Conservation (phyloP, 2,113 vertebrate species). For the Anser cygnoides region DNA sequence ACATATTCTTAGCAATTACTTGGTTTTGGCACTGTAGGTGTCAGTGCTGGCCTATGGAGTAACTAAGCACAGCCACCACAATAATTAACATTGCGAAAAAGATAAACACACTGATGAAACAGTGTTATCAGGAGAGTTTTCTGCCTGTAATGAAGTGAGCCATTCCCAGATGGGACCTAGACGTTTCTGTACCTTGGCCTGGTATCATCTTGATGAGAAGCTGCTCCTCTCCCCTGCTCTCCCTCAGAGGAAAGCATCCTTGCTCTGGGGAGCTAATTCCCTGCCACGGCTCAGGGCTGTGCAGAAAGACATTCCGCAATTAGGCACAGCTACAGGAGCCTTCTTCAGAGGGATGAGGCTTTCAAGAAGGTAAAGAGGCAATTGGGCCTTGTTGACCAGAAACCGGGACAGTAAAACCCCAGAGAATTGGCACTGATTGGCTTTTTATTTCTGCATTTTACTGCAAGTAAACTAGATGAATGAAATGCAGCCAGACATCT, state of each 20-base stretch:
- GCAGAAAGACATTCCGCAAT: background rate
- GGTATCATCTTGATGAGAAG: background rate
- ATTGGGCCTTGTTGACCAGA: constrained; percentile 8
- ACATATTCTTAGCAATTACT: background rate
- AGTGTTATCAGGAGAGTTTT: background rate
- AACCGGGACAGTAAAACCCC: constrained; percentile 30
- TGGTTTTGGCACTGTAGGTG: background rate
- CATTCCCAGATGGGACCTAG: background rate
- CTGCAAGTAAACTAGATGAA: background rate
- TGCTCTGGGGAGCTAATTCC: background rate
- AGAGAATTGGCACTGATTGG: constrained; percentile 6
- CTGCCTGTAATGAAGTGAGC: background rate
- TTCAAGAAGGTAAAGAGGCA: background rate
- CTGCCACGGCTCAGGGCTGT: background rate
- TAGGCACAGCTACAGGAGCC: background rate
- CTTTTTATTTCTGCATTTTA: background rate
- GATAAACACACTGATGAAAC: background rate
- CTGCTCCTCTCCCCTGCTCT: background rate
- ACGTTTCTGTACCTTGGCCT: background rate
- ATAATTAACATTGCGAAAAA: background rate
- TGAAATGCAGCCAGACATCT: background rate
- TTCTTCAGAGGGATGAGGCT: constrained; percentile 7
- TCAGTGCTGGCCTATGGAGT: background rate
- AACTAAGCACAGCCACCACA: background rate
- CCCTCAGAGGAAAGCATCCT: background rate